Evolutionary conservation across 2,797 vertebrate species (phyloP).

Genomic region (Peromyscus nudipes): DNA sequence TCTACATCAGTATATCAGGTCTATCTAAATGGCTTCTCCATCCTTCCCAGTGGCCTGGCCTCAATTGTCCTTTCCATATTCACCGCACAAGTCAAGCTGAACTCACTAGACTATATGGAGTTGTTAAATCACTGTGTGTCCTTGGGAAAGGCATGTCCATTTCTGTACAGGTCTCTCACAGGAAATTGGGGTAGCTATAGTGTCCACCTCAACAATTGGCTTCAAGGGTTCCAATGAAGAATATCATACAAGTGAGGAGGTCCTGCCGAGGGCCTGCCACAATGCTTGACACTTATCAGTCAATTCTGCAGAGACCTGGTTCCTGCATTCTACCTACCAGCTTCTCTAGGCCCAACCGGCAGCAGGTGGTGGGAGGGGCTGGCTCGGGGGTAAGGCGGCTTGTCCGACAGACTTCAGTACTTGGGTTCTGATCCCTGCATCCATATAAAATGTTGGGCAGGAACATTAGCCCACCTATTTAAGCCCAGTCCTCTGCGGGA

Average conservation of each 20-base stretch:
- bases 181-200: neutral
- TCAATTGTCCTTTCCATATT: neutral
- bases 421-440: neutral
- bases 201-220: neutral
- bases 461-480: neutral
- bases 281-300: neutral
- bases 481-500: neutral
- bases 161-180: neutral
- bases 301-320: neutral
- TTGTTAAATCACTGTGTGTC: neutral
- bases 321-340: neutral
- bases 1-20: neutral
- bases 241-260: neutral
- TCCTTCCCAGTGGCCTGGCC: neutral
- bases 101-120: neutral
- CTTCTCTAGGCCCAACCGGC: neutral
- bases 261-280: neutral
- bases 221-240: neutral
- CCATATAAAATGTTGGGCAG: neutral
- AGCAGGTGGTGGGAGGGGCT: neutral
- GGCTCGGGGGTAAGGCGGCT: neutral
- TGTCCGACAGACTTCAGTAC: too few relatives aligned
- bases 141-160: neutral
- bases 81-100: neutral
- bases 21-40: neutral